Evolutionary conservation across 2,888 invertebrate species (phyloP), one percentile per base, ranked within the genome.

Genomic region (Marronus borbonicus): DNA sequence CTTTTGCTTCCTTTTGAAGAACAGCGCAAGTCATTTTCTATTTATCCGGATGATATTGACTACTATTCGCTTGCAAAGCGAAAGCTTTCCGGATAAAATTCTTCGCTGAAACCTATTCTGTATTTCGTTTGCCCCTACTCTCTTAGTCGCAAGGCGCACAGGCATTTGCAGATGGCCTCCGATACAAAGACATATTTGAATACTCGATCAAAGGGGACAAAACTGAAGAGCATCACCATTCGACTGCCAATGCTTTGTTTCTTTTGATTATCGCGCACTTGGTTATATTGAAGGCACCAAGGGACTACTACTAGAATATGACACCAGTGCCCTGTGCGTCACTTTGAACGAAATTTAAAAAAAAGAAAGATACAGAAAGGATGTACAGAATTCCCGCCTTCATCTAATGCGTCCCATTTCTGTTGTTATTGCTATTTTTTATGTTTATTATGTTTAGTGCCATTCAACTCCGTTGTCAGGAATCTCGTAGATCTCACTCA

Each of bases 221-320:
- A 81, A 80, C 81, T 83, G 81, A 79, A 77, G 80, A 83, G 82
- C 81, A 82, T 83, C 84, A 83, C 82, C 84, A 84, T 83, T 82
- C 83, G 82, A 84, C 84, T 84, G 81, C 83, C 81, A 84, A 84
- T 83, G 84, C 85, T 85, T 85, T 85, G 84, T 85, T 85, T 85
- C 85, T 85, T 86, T 85, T 85, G 85, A 86, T 86, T 85, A 85
- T 86, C 83, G 84, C 84, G 86, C 86, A 85, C 85, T 82, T 82
- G 76, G 55, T 55, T 66, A 83, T 84, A 82, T 83, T 31, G 36
- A n/a, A 14, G 14, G 17, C 17, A 20, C 17, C 44, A 17, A 80
- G 82, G 82, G 83, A 83, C 81, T 31, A 83, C 76, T 39, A 82
- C 77, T 80, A 81, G 83, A 86, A 85, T 85, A 85, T 85, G 85